phyloP scores from a whole-genome alignment of 1,140 invertebrate species.

The Ostrea denselamellosa region DNA sequence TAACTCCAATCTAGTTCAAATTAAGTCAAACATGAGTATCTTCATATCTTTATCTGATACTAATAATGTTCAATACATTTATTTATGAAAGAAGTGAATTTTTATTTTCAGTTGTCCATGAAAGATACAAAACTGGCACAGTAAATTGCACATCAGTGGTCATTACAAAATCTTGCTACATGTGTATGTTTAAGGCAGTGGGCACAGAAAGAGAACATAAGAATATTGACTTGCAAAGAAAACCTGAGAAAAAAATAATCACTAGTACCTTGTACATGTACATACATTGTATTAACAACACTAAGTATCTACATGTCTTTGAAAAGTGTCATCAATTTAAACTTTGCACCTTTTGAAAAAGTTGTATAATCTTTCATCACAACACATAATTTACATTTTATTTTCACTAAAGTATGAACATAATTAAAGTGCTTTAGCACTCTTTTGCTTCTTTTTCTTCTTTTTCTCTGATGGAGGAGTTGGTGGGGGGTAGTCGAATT shows the following conservation, averaged over 20 bases:
- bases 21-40: too few species aligned
- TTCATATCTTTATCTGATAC: too few species aligned
- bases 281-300: background rate
- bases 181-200: too few species aligned
- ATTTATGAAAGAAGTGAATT: too few species aligned
- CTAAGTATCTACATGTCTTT: background rate
- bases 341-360: background rate
- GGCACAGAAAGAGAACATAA: background rate
- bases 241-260: background rate
- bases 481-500: conserved; percentile 76
- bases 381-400: background rate
- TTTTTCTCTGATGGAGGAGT: background rate
- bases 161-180: too few species aligned
- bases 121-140: too few species aligned
- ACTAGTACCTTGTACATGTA: background rate
- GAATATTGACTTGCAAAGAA: background rate
- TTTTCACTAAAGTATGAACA: background rate
- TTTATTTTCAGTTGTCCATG: too few species aligned
- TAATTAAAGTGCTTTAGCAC: conserved; percentile 5
- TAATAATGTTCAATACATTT: too few species aligned
- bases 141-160: too few species aligned
- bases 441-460: conserved; percentile 38
- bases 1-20: too few species aligned
- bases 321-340: background rate
- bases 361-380: background rate